phyloP scores from a whole-genome alignment of 2,113 vertebrate genomes.

The Gobiocypris rarus region DNA sequence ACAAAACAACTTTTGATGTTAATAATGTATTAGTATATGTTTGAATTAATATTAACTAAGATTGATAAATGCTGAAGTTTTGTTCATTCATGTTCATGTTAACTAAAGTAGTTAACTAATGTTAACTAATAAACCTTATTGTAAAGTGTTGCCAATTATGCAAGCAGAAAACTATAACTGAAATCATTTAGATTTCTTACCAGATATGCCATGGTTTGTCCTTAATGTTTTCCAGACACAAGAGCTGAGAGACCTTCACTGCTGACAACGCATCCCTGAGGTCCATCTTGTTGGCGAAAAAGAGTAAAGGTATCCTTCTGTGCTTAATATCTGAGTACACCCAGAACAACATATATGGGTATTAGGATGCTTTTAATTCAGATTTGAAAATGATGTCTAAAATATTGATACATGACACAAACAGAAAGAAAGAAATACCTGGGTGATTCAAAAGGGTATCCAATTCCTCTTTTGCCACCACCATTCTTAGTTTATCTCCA shows the following conservation, averaged over 20 bases:
- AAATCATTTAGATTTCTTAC: slow-evolving; percentile 71
- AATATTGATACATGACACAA: neutral
- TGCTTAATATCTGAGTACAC: slow-evolving; percentile 89
- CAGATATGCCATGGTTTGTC: slow-evolving; percentile 99
- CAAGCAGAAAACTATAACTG: neutral
- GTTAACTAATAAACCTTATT: no score
- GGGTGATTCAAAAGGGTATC: slow-evolving; percentile 95
- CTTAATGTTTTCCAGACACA: slow-evolving; percentile 95
- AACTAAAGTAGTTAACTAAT: no score
- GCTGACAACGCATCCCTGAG: slow-evolving; percentile 92
- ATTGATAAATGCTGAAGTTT: no score
- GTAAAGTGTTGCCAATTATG: neutral
- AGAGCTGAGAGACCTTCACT: slow-evolving; percentile 94
- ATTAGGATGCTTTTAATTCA: neutral
- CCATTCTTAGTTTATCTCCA: slow-evolving; percentile 96
- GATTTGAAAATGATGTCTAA: neutral
- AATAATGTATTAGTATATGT: no score
- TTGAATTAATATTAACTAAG: no score
- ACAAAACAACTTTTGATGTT: no score
- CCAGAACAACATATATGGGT: neutral
- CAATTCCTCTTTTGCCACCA: slow-evolving; percentile 98
- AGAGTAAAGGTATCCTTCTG: slow-evolving; percentile 93
- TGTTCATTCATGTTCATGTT: no score
- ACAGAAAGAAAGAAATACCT: slow-evolving; percentile 70
- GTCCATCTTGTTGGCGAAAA: slow-evolving; percentile 99